phyloP scores from a whole-genome alignment of 2,113 vertebrate species.

The Prunella fulvescens region DNA sequence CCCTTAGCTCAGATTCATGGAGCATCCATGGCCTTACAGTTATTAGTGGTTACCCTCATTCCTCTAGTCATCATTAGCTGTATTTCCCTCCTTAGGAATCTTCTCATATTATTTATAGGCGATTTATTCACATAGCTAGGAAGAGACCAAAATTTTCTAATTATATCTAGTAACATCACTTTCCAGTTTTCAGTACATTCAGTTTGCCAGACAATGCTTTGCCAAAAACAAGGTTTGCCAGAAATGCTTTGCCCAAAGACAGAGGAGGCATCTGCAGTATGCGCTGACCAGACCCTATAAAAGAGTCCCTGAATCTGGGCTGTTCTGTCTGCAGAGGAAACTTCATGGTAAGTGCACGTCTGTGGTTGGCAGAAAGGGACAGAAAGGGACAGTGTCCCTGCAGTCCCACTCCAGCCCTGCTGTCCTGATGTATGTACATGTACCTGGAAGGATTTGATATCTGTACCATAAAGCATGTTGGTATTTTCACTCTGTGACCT shows the following conservation, averaged over 20 bases:
- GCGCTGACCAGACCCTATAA: slow-evolving; percentile 41
- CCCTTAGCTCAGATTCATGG: slow-evolving; percentile 6
- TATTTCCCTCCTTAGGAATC: slow-evolving; percentile 20
- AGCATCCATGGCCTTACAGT: slow-evolving; percentile 14
- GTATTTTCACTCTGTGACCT: background rate
- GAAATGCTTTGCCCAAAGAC: slow-evolving; percentile 66
- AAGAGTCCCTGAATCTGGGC: background rate
- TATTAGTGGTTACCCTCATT: background rate
- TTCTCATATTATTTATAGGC: slow-evolving; percentile 52
- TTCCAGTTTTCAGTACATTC: slow-evolving; percentile 21
- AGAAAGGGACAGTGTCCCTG: background rate
- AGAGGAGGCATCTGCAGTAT: slow-evolving; percentile 58
- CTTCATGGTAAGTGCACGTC: slow-evolving; percentile 32
- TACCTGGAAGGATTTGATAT: background rate
- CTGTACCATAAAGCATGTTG: background rate
- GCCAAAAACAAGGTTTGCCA: slow-evolving; percentile 68
- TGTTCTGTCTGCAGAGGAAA: background rate
- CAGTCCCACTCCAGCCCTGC: background rate
- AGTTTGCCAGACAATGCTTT: slow-evolving; percentile 76
- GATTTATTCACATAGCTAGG: slow-evolving; percentile 39
- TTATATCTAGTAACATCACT: slow-evolving; percentile 61
- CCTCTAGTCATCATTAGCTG: slow-evolving; percentile 16
- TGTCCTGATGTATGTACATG: rapidly evolving
- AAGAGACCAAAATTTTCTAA: slow-evolving; percentile 53
- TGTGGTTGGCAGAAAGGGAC: background rate